Evolutionary conservation across 2,888 invertebrate genomes (phyloP), one percentile per base, ranked within the genome.

Genomic region (Cryptops parisi): DNA sequence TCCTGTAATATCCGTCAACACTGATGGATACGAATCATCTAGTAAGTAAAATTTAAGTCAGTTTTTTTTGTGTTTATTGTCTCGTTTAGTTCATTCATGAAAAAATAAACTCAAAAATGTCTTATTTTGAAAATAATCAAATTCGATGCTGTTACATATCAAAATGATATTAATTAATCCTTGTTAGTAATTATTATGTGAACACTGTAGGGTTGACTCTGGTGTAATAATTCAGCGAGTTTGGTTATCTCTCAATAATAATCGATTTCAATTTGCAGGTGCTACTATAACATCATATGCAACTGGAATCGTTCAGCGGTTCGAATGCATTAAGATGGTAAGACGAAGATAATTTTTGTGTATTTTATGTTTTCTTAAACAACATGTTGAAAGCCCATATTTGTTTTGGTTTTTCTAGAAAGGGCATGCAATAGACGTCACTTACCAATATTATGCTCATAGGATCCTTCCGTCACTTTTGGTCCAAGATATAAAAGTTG

Each of bases 401-500:
- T 38, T 38, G n/a, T 27, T 26, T 45, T 47, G 24, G 44, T 50
- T 38, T 47, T 54, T 56, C 23, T 15, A 58, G 58, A 52, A 51
- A 22, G 12, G 25, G 43, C 9, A 9, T 12, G 38, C 38, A 12
- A 12, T 62, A 12, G 60, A 60, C 52, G 57, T 62, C 3, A 55
- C 52, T 27, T 59, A 61, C 43, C 76, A 79, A 58, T 80, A 81
- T 67, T 88, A 84, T 66, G 84, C 87, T 5, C 88, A 88, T 67
- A 76, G 88, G 61, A 78, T 79, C 5, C 75, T 83, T 54, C 85
- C 88, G 2, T 78, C 81, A 27, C 70, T 89, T 52, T 76, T 89
- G 61, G 80, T 88, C 33, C 89, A 90, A 68, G 83, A 86, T 65
- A 77, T 89, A 53, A 77, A 78, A 64, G 72, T 89, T 1, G 78